Evolutionary conservation across 2,888 invertebrate species (phyloP).

Genomic region (Octodonta nipae): DNA sequence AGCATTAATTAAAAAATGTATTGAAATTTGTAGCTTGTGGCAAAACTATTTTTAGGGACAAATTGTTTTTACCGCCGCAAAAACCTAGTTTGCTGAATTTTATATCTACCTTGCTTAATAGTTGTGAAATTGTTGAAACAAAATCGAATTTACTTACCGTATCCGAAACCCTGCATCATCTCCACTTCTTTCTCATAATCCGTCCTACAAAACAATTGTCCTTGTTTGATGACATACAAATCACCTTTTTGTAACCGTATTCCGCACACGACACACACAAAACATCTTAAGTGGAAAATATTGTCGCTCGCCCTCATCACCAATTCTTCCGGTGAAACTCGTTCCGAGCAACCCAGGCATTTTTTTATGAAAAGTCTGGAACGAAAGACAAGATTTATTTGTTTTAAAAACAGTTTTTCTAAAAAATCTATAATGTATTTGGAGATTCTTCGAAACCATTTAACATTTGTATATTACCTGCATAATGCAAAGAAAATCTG

Average conservation of each 20-base stretch:
- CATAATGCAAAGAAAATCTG: too few relatives aligned
- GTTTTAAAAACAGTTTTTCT: too few relatives aligned
- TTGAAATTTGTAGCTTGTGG: too few relatives aligned
- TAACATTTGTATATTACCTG: too few relatives aligned
- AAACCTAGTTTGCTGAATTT: not conserved
- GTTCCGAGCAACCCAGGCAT: conserved; percentile 60
- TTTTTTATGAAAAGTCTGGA: conserved; percentile 57
- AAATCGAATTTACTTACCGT: conserved; percentile 36
- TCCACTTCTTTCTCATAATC: conserved; percentile 72
- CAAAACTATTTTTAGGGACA: too few relatives aligned
- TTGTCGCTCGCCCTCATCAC: conserved; percentile 64
- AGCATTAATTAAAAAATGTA: too few relatives aligned
- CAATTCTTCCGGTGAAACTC: conserved; percentile 60
- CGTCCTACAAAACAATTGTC: conserved; percentile 62
- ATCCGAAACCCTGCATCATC: conserved; percentile 50
- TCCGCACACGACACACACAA: conserved; percentile 66
- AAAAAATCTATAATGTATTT: too few relatives aligned
- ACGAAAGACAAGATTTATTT: conserved; percentile 8
- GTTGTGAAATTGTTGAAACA: too few relatives aligned
- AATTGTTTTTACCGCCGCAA: not conserved
- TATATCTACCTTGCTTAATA: too few relatives aligned
- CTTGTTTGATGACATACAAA: conserved; percentile 65
- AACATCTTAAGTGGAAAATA: conserved; percentile 68
- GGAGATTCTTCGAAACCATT: too few relatives aligned
- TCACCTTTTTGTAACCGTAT: conserved; percentile 65